Evolutionary conservation across 2,888 invertebrate genomes (phyloP).

Genomic region (Ophraella communa): DNA sequence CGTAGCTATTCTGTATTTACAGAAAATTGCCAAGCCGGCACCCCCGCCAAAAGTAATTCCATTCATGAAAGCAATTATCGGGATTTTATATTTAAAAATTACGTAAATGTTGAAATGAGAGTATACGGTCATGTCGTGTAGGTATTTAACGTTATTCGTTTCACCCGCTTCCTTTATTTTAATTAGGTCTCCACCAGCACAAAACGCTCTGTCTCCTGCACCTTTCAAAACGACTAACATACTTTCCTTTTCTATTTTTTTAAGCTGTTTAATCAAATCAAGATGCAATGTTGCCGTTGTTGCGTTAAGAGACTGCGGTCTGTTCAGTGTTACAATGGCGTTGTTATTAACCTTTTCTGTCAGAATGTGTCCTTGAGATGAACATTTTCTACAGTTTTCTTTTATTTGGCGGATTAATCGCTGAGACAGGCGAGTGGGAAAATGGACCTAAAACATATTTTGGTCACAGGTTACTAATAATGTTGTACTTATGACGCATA

Average conservation of each 20-base stretch:
- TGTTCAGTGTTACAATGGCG: slow-evolving; percentile 74
- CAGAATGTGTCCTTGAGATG: neutral
- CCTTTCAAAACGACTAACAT: slow-evolving; percentile 62
- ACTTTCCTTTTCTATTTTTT: slow-evolving; percentile 66
- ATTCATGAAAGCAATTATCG: slow-evolving; percentile 90
- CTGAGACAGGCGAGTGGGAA: neutral
- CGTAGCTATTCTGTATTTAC: slow-evolving; percentile 90
- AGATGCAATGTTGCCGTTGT: slow-evolving; percentile 76
- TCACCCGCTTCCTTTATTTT: slow-evolving; percentile 48
- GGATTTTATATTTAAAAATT: slow-evolving; percentile 86
- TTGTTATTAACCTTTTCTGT: slow-evolving; percentile 5
- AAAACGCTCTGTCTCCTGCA: slow-evolving; percentile 84
- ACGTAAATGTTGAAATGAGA: slow-evolving; percentile 75
- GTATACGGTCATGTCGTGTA: slow-evolving; percentile 70
- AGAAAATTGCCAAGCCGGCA: slow-evolving; percentile 93
- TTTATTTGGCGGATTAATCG: neutral
- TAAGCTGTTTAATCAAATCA: slow-evolving; percentile 65
- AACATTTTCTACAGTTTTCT: neutral
- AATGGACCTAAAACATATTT: neutral
- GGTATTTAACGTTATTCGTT: slow-evolving; percentile 60
- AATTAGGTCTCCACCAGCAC: slow-evolving; percentile 97
- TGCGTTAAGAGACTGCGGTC: slow-evolving; percentile 79
- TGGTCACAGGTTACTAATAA: neutral
- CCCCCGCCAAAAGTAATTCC: slow-evolving; percentile 99
- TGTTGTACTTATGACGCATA: no score